Base-by-base conservation (phyloP, 2,113 vertebrate species). In the Sitta europaea region DNA sequence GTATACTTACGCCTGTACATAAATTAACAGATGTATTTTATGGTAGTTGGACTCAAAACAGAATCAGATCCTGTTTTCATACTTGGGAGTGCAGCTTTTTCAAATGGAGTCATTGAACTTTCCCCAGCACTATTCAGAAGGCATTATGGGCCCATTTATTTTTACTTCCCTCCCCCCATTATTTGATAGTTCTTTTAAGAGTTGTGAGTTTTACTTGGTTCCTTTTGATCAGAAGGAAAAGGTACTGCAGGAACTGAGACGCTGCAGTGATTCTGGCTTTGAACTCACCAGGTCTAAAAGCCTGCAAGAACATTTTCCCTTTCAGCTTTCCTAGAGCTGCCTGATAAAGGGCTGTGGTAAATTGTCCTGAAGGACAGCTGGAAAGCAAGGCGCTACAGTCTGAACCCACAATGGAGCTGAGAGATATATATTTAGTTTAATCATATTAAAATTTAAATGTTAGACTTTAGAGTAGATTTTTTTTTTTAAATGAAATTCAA, bases 281-380 rank as follows among this genome's bases (percentile, higher is more conserved):
- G 97, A 97, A 97, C 97, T 97, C 97, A 90, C 97, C 97, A 97
- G 97, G 97, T 96, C 96, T 97, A 96, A 97, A 97, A 97, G 97
- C 93, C 96, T 96, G 84, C 96, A 94, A 97, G 97, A 96, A 96
- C 90, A 96, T 97, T 95, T 94, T 93, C 82, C 61, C 92, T 94
- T 97, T 87, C 91, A 36, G 83, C 89, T 92, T 92, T 94, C 62
- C 6, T 31, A 62, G 72, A 61, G 71, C 63, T 92, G 62, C 12
- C 57, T 92, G 91, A 88, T 96, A 91, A 97, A 95, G 94, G 47
- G 35, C 36, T 66, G 27, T 11, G 85, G 48, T 95, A 97, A 97
- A 96, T 95, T 96, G 95, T 95, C 94, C 94, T 95, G 95, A 96
- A 96, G 95, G 97, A 94, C 86, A 79, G 80, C 81, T 90, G 68